Base-by-base conservation (phyloP, 2,888 invertebrate species). In the Amblyteles armatorius region DNA sequence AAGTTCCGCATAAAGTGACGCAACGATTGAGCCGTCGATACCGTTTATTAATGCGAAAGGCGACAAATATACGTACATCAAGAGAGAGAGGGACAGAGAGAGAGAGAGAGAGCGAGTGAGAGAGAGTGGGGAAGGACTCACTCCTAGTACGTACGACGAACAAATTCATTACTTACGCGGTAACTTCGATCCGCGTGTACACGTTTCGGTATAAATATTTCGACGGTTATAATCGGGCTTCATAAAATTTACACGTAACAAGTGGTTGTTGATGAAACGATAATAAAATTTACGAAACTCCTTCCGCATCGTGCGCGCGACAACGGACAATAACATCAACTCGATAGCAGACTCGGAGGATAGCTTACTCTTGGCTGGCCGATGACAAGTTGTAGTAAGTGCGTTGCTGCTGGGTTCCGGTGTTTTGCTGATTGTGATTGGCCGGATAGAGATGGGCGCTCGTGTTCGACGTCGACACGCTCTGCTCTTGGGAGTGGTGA, bases 291-390 rank as follows among this genome's bases (percentile, higher is more conserved):
- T 36, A 36, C 7, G 2, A 36, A 36, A 7, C 36, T 9, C 9
- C 9, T 7, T 36, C 9, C 2, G 36, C 36, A 22, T 19, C 22
- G 55, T 22, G 22, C 22, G 9, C 55, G 55, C 55, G 26, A 19
- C 11, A 2, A 19, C 55, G 55, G 9, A 3, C 9, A 22, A 19
- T 13, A 26, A 57, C 3, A 11, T 26, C 11, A 13, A 57, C 4
- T 19, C 11, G 13, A 44, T 16, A n/a, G 26, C 26, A n/a, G 33
- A 52, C 11, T 9, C 40, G 29, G 4, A n/a, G 22, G 44, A 19
- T 22, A 40, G 91, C 93, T 93, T 90, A 93, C 93, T 93, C 90
- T 88, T 92, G 91, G 3, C 91, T 88, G 36, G 90, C 83, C 68
- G 90, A 87, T 9, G 90, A 87, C 33, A 93, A 89, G 87, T 91